phyloP scores from a whole-genome alignment of 2,888 invertebrate genomes.

The Torymus texanus region DNA sequence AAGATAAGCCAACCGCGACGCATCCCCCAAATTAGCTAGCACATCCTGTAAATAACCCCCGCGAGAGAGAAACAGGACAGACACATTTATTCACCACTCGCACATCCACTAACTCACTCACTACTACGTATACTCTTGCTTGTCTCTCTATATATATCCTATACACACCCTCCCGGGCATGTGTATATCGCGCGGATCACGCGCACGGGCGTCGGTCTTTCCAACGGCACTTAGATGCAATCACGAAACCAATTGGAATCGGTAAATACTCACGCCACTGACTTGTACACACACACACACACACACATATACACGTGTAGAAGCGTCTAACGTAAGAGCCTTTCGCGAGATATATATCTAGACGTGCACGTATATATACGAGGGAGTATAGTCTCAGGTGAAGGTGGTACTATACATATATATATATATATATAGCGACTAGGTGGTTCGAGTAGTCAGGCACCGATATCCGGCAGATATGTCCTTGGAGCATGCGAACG shows the following conservation, averaged over 20 bases:
- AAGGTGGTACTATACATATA: conserved; percentile 58
- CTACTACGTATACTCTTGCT: neutral
- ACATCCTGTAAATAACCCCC: conserved; percentile 32
- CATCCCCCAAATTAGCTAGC: conserved; percentile 24
- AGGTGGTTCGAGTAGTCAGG: conserved; percentile 62
- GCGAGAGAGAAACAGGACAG: neutral
- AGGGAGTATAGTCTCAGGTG: conserved; percentile 48
- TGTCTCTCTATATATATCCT: neutral
- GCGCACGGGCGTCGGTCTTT: conserved; percentile 55
- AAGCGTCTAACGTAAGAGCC: conserved; percentile 9
- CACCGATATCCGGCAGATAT: conserved; percentile 70
- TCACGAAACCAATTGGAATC: conserved; percentile 73
- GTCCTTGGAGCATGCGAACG: conserved; percentile 73
- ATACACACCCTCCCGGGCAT: neutral
- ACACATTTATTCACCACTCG: conserved; percentile 20
- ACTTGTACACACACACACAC: conserved; percentile 41
- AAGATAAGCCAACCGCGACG: conserved; percentile 28
- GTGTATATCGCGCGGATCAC: conserved; percentile 25
- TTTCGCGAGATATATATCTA: neutral
- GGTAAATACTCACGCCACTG: conserved; percentile 66
- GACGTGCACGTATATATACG: neutral
- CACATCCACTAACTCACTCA: no score
- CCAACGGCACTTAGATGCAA: conserved; percentile 68
- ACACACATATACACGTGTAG: neutral
- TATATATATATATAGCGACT: no score